These are phyloP conservation scores for Phycodurus eques DNA, from an alignment of 2,113 vertebrate genomes.

Conservation along the genomic window DNA sequence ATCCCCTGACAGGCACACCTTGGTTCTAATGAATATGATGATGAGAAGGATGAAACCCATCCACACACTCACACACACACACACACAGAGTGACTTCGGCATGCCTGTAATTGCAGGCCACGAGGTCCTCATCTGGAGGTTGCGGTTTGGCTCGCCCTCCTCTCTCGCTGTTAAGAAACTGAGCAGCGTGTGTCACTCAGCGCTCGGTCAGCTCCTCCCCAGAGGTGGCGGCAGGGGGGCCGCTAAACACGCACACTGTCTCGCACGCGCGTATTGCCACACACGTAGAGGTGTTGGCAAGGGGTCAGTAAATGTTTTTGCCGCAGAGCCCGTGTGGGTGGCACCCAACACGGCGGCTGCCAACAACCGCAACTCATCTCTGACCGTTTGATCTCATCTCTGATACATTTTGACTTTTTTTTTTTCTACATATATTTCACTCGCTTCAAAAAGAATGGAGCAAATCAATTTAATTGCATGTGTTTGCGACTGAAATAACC, in stretches of 20 bases:
- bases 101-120: constrained; percentile 67
- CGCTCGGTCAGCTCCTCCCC: constrained; percentile 53
- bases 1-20: constrained; percentile 22
- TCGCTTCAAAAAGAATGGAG: constrained; percentile 11
- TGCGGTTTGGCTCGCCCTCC: constrained; percentile 70
- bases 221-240: constrained; percentile 59
- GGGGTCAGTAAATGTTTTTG: constrained; percentile 50
- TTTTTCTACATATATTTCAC: constrained; percentile 1
- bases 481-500: constrained; percentile 16
- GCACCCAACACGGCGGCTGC: constrained; percentile 30
- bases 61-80: constrained; percentile 11
- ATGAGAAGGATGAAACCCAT: constrained; percentile 17
- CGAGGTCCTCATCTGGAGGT: constrained; percentile 60
- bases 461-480: constrained; percentile 14
- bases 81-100: constrained; percentile 49
- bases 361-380: constrained; percentile 34
- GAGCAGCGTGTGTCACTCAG: constrained; percentile 69
- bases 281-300: constrained; percentile 45
- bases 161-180: constrained; percentile 67
- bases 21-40: constrained; percentile 11
- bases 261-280: constrained; percentile 12
- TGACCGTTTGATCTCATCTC: constrained; percentile 25
- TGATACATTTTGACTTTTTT: constrained; percentile 13
- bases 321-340: constrained; percentile 34
- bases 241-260: constrained; percentile 43